phyloP scores from a whole-genome alignment of 2,113 vertebrate genomes.

The Pandion haliaetus region DNA sequence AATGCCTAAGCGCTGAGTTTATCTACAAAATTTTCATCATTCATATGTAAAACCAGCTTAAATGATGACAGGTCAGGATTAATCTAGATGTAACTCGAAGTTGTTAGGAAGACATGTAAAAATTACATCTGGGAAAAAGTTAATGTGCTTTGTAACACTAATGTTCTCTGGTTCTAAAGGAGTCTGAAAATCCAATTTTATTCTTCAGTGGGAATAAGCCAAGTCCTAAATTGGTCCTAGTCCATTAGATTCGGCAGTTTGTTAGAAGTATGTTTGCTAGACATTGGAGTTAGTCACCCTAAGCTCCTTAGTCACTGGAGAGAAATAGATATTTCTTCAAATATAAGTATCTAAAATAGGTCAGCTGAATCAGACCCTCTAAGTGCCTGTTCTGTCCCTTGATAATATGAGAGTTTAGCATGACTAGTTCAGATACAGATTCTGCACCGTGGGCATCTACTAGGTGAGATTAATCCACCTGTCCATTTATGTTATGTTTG shows the following conservation, averaged over 20 bases:
- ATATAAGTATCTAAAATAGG: background rate
- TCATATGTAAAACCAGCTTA: background rate
- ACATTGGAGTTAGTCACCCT: background rate
- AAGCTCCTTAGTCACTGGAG: background rate
- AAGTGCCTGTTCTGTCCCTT: background rate
- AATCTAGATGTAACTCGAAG: background rate
- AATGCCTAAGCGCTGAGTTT: background rate
- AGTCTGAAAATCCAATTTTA: constrained; percentile 13
- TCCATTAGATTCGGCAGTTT: background rate
- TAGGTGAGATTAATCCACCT: background rate
- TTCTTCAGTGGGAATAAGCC: background rate
- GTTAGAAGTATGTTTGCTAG: background rate
- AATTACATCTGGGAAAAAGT: background rate
- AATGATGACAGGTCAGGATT: background rate
- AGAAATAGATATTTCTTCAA: background rate
- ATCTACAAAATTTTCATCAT: background rate
- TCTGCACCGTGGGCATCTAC: background rate
- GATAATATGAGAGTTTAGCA: background rate
- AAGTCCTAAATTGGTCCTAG: background rate
- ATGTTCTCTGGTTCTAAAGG: background rate
- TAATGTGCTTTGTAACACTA: background rate
- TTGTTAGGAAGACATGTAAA: background rate
- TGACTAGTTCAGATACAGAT: background rate
- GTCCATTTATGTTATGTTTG: background rate
- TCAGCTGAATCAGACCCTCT: background rate